phyloP scores from a whole-genome alignment of 2,888 invertebrate species.

The Himalopsyche japonica region DNA sequence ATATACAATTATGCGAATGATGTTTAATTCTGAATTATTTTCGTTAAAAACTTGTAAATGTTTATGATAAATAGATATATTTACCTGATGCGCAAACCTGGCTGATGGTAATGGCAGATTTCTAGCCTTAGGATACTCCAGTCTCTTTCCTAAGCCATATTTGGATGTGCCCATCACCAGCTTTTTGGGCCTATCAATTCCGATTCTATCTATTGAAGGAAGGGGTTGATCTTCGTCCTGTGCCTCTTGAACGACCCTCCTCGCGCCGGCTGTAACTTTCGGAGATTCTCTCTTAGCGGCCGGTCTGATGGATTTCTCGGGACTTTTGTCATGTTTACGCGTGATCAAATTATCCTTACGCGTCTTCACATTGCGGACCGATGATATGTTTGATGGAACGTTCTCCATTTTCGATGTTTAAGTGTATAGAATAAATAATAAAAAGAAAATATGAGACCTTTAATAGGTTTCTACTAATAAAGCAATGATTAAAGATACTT shows the following conservation, averaged over 20 bases:
- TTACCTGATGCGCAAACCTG: constrained; percentile 52
- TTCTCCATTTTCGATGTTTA: constrained; percentile 53
- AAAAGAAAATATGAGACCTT: neutral
- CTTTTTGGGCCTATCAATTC: constrained; percentile 60
- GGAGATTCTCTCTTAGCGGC: constrained; percentile 22
- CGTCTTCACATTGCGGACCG: constrained; percentile 53
- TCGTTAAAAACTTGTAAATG: no score
- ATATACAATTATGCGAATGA: no score
- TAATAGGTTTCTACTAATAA: neutral
- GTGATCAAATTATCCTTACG: constrained; percentile 59
- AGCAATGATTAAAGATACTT: neutral
- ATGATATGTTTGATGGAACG: constrained; percentile 54
- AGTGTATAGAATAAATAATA: constrained; percentile 5
- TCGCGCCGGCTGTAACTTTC: constrained; percentile 52
- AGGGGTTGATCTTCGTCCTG: constrained; percentile 48
- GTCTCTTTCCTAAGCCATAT: constrained; percentile 57
- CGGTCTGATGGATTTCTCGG: constrained; percentile 51
- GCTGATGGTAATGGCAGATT: constrained; percentile 58
- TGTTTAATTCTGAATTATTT: no score
- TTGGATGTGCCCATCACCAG: constrained; percentile 54
- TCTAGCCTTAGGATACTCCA: constrained; percentile 57
- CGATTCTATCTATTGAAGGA: constrained; percentile 48
- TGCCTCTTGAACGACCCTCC: constrained; percentile 50
- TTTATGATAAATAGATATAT: no score
- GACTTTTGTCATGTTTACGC: constrained; percentile 59